Base-by-base conservation (phyloP, 2,797 vertebrate species). In the Pogonophryne albipinna region DNA sequence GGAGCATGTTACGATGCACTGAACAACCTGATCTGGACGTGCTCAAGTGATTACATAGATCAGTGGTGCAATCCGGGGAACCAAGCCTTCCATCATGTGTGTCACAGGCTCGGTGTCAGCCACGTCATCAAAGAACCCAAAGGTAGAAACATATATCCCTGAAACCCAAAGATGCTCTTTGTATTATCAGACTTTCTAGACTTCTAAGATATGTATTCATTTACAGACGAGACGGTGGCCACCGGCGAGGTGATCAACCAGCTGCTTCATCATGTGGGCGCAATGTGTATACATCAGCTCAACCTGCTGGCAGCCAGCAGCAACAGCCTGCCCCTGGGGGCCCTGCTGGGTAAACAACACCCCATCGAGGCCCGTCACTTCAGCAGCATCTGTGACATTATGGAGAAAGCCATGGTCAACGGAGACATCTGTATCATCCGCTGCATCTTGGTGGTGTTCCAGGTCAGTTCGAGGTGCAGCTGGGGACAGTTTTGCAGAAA, bases 1-100 rank as follows among this genome's bases (percentile, higher is more conserved):
- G 98, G 98, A 73, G 97, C 98, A 12, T 98, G 97, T 88, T 99
- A 99, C 0, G 98, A 99, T 89, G 96, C 97, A 4, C 93, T 97
- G 89, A 99, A 99, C 91, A 99, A 99, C 90, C 95, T 99, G 95
- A 96, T 99, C 61, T 99, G 98, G 98, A 99, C 98, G 0, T 99
- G 97, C 93, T 99, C 98, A 1, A 99, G 98, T 79, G 98, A 99
- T 90, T 99, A 99, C 71, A 97, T 99, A 13, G 98, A 99, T 91
- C 98, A 99, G 86, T 99, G 98, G 98, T 99, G 96, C 88, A 99
- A 99, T 78, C 98, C 98, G 10, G 98, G 98, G 59, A 99, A 99
- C 89, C 98, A 99, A 85, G 98, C 98, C 63, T 99, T 99, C 94
- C 98, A 99, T 89, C 97, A 99, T 38, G 96, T 99, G 86, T 99